A percentile compares a stretch with the other conserved stretches of the same genome.
These are phyloP conservation scores for Ylistrum balloti DNA, from an alignment of 1,140 invertebrate genomes.

Conservation along the genomic window DNA sequence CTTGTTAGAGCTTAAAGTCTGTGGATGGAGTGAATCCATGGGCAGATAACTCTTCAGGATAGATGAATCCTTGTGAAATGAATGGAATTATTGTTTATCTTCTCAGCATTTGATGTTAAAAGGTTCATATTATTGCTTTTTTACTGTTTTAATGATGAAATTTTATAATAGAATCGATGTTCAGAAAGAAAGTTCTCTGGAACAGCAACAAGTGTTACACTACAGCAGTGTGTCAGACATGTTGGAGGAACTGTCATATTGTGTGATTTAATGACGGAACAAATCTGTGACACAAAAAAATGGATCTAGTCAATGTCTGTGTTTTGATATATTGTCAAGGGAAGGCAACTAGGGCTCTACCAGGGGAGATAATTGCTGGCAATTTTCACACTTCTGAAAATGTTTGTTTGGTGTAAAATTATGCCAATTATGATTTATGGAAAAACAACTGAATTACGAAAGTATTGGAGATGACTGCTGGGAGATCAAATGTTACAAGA, in stretches of 20 bases:
- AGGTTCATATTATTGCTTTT: too few species aligned
- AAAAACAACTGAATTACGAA: background rate
- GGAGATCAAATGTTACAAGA: too few species aligned
- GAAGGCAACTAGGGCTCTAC: background rate
- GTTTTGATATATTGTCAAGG: background rate
- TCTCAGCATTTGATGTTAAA: too few species aligned
- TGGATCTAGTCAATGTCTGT: slow-evolving; percentile 1
- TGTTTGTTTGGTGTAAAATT: background rate
- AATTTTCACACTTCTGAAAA: background rate
- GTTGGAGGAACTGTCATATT: background rate
- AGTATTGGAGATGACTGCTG: background rate
- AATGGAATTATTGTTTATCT: background rate
- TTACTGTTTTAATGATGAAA: background rate
- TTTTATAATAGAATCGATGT: background rate
- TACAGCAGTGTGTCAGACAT: background rate
- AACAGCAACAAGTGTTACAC: background rate
- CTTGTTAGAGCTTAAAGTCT: too few species aligned
- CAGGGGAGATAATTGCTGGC: background rate
- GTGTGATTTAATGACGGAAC: background rate
- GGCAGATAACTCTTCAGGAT: background rate
- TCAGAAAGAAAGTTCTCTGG: too few species aligned
- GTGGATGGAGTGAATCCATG: background rate
- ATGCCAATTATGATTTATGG: background rate
- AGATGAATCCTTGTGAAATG: background rate
- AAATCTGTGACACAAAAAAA: background rate